phyloP scores from a whole-genome alignment of 1,140 invertebrate genomes.

The Zophobas morio region DNA sequence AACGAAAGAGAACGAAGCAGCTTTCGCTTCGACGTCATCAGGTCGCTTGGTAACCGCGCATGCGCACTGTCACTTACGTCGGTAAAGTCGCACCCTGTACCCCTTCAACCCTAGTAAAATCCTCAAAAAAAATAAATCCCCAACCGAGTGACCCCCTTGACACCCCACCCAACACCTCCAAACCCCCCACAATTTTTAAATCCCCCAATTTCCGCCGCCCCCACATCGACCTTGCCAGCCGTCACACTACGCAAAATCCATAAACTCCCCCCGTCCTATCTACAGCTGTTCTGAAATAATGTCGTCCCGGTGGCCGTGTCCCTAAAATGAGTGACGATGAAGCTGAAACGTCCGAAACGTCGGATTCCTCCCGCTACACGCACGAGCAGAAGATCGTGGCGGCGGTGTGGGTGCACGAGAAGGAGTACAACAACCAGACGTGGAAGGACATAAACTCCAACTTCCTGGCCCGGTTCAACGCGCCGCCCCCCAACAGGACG shows the following conservation, averaged over 20 bases:
- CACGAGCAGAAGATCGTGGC: slow-evolving; percentile 59
- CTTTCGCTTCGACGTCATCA: neutral
- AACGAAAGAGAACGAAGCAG: slow-evolving; percentile 49
- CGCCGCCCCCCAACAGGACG: slow-evolving; percentile 53
- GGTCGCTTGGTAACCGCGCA: neutral
- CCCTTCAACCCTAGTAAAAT: neutral
- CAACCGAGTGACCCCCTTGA: neutral
- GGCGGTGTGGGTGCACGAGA: slow-evolving; percentile 60
- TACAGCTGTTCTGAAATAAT: slow-evolving; percentile 53
- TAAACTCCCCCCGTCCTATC: slow-evolving; percentile 39
- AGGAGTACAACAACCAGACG: slow-evolving; percentile 57
- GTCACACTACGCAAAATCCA: slow-evolving; percentile 19
- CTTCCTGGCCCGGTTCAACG: slow-evolving; percentile 57
- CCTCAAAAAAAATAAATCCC: neutral
- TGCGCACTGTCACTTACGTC: neutral
- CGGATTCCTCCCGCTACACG: slow-evolving; percentile 48
- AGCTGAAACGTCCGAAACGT: slow-evolving; percentile 16
- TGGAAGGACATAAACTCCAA: slow-evolving; percentile 59
- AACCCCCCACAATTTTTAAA: neutral
- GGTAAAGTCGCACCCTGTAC: neutral
- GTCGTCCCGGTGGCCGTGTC: slow-evolving; percentile 15
- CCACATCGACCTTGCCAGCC: neutral
- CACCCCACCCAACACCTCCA: neutral
- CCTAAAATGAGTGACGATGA: slow-evolving; percentile 43
- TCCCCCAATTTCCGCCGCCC: neutral